Conservation (phyloP, 2,888 invertebrate genomes). For the Odontocolon sp. region DNA sequence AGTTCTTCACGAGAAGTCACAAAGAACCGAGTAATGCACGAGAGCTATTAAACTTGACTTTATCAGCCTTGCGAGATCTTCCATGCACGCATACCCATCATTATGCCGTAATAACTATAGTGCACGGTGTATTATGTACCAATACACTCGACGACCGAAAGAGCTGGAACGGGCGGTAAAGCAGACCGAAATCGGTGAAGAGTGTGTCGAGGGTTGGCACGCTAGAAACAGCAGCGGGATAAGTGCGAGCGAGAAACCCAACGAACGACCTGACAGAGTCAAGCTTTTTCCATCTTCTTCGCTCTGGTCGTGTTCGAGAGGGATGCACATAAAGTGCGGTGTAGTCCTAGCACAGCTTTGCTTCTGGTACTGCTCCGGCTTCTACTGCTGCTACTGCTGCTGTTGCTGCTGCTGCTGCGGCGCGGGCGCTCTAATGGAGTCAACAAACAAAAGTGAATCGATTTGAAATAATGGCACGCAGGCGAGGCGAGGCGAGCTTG, state of each 20-base stretch:
- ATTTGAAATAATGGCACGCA: conserved; percentile 78
- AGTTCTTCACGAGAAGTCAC: not conserved
- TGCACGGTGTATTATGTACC: conserved; percentile 28
- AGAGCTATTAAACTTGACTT: conserved; percentile 58
- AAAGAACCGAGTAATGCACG: conserved; percentile 9
- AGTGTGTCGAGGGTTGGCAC: not conserved
- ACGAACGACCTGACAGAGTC: conserved; percentile 19
- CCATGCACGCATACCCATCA: not conserved
- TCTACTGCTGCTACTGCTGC: conserved; percentile 18
- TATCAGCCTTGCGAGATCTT: conserved; percentile 59
- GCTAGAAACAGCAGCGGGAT: not conserved
- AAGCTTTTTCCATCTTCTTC: conserved; percentile 18
- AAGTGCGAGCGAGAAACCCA: conserved; percentile 4
- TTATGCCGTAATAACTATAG: conserved; percentile 23
- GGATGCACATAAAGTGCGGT: conserved; percentile 52
- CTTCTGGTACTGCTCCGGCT: conserved; percentile 48
- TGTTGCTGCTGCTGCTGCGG: conserved; percentile 41
- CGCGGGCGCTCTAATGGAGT: conserved; percentile 74
- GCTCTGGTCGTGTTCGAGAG: not conserved
- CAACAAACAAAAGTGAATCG: conserved; percentile 79
- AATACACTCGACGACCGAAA: conserved; percentile 28
- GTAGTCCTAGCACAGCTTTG: conserved; percentile 54
- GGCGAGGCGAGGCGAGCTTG: conserved; percentile 63
- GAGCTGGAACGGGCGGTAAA: conserved; percentile 4
- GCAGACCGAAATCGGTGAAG: too few species aligned